phyloP scores from a whole-genome alignment of 2,888 invertebrate species.

The Nomada hirtipes region DNA sequence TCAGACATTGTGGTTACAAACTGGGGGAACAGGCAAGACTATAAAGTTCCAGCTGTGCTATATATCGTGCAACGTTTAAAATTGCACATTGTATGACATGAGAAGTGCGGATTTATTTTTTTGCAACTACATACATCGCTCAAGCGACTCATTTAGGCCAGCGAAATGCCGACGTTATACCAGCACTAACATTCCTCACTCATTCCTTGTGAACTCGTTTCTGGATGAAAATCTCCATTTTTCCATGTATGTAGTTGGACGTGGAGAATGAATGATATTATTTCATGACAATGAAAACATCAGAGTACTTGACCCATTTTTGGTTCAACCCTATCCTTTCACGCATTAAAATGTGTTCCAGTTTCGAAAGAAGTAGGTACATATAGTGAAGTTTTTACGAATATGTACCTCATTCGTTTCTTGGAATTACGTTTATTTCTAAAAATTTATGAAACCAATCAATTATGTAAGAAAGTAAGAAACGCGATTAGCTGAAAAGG shows the following conservation, averaged over 20 bases:
- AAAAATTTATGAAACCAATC: no score
- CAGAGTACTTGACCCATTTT: no score
- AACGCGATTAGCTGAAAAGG: no score
- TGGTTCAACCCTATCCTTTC: no score
- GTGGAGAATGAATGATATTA: no score
- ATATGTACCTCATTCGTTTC: no score
- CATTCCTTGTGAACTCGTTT: conserved; percentile 2
- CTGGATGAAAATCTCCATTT: conserved; percentile 22
- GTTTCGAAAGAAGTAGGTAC: no score
- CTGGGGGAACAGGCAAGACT: neutral
- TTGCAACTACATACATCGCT: conserved; percentile 49
- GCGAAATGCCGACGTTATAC: conserved; percentile 47
- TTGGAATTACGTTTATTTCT: no score
- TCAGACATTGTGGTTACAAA: conserved; percentile 21
- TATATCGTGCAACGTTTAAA: conserved; percentile 71
- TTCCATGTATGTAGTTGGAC: neutral
- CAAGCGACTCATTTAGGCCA: conserved; percentile 35
- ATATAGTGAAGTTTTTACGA: no score
- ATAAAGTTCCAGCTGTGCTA: conserved; percentile 57
- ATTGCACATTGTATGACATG: conserved; percentile 71
- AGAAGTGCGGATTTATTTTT: conserved; percentile 73
- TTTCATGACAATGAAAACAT: neutral
- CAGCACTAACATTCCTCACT: conserved; percentile 36
- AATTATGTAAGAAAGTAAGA: no score
- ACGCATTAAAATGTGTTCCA: no score